Conservation (phyloP, 2,888 invertebrate genomes). For the Loripinus fragilis region DNA sequence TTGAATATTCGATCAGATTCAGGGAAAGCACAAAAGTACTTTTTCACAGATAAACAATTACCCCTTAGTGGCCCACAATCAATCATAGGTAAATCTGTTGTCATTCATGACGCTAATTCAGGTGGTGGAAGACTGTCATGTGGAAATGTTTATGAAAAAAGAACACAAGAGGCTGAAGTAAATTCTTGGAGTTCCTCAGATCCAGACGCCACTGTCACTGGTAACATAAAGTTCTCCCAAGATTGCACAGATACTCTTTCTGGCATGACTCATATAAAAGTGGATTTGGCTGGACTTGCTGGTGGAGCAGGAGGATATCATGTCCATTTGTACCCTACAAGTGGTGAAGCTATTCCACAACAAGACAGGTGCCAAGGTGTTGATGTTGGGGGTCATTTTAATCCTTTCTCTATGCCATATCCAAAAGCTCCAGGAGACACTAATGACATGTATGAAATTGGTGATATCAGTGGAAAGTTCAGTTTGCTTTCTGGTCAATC, state of each 20-base stretch:
- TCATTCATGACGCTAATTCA: conserved; percentile 94
- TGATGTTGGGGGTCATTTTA: conserved; percentile 87
- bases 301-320: conserved; percentile 82
- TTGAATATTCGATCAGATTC: conserved; percentile 55
- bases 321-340: conserved; percentile 83
- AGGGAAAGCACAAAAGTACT: conserved; percentile 45
- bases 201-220: conserved; percentile 38
- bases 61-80: conserved; percentile 90
- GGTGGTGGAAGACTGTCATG: conserved; percentile 91
- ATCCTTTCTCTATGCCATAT: conserved; percentile 86
- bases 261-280: conserved; percentile 71
- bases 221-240: conserved; percentile 60
- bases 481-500: conserved; percentile 89
- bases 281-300: conserved; percentile 84
- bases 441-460: conserved; percentile 93
- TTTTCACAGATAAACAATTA: conserved; percentile 90
- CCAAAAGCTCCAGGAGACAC: conserved; percentile 48
- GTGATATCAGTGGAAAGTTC: conserved; percentile 94
- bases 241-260: conserved; percentile 37
- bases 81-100: conserved; percentile 92
- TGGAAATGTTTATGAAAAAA: conserved; percentile 84
- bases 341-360: conserved; percentile 68
- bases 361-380: conserved; percentile 85
- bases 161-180: conserved; percentile 47
- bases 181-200: conserved; percentile 41